phyloP scores from a whole-genome alignment of 2,113 vertebrate genomes.

The Caloenas nicobarica region DNA sequence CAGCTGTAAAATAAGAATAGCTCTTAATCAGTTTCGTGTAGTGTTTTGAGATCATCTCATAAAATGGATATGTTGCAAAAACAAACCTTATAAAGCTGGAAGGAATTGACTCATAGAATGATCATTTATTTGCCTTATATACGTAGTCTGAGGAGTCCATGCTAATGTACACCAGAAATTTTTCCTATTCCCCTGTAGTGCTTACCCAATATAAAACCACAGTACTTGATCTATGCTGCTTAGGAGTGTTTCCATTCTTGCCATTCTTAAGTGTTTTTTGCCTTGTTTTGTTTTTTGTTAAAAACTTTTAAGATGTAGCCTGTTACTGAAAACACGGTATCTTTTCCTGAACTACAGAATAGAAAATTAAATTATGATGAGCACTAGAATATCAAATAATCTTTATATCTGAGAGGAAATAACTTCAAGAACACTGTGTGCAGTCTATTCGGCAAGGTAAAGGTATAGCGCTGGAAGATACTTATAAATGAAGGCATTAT shows the following conservation, averaged over 20 bases:
- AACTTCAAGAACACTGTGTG: background rate
- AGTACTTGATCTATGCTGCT: background rate
- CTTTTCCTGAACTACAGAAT: background rate
- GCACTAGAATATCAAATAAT: background rate
- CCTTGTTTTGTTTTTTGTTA: background rate
- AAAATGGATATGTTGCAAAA: background rate
- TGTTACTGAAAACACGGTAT: background rate
- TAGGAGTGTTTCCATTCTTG: background rate
- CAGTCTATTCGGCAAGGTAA: background rate
- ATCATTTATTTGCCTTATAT: background rate
- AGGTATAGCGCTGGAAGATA: background rate
- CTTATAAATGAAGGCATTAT: background rate
- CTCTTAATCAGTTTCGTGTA: background rate
- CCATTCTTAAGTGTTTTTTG: background rate
- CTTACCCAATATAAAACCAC: background rate
- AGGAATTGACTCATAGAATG: background rate
- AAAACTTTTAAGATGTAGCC: background rate
- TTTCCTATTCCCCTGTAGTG: background rate
- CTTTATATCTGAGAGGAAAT: background rate
- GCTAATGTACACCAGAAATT: background rate
- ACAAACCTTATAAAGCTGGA: background rate
- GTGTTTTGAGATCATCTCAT: background rate
- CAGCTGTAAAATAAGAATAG: slow-evolving; percentile 13
- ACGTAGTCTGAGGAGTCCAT: background rate
- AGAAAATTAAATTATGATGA: background rate